These are phyloP conservation scores for Bagarius yarrelli DNA, from an alignment of 2,113 vertebrate species.

Conservation along the genomic window DNA sequence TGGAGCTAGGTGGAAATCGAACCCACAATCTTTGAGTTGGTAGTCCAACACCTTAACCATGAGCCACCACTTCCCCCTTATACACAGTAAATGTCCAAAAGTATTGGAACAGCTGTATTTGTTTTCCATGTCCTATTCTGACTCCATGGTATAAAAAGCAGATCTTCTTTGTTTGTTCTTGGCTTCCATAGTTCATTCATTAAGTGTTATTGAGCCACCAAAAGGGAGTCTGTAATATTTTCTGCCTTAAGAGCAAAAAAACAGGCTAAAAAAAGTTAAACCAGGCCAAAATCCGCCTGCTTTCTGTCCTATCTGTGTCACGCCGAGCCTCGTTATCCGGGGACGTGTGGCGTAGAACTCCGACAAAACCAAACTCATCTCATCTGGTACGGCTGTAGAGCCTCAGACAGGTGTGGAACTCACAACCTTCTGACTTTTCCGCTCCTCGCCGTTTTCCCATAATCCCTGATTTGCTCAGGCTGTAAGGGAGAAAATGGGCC, in stretches of 20 bases:
- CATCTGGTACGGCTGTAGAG: neutral
- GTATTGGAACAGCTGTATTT: too few relatives aligned
- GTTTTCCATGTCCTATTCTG: too few relatives aligned
- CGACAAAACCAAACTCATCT: neutral
- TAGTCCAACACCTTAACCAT: too few relatives aligned
- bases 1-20: too few relatives aligned
- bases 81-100: too few relatives aligned
- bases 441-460: neutral
- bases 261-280: neutral
- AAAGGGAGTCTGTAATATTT: slow-evolving; percentile 26
- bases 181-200: too few relatives aligned
- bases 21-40: too few relatives aligned
- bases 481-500: slow-evolving; percentile 24
- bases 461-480: slow-evolving; percentile 15
- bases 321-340: slow-evolving; percentile 24
- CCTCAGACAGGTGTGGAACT: neutral
- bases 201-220: neutral
- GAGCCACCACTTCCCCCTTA: too few relatives aligned
- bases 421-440: neutral
- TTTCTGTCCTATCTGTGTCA: slow-evolving; percentile 38
- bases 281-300: slow-evolving; percentile 23
- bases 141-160: too few relatives aligned
- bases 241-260: slow-evolving; percentile 19
- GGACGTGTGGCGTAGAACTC: neutral
- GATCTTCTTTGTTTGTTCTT: too few relatives aligned